Conservation (phyloP, 2,113 vertebrate genomes). For the Microtus montanus region DNA sequence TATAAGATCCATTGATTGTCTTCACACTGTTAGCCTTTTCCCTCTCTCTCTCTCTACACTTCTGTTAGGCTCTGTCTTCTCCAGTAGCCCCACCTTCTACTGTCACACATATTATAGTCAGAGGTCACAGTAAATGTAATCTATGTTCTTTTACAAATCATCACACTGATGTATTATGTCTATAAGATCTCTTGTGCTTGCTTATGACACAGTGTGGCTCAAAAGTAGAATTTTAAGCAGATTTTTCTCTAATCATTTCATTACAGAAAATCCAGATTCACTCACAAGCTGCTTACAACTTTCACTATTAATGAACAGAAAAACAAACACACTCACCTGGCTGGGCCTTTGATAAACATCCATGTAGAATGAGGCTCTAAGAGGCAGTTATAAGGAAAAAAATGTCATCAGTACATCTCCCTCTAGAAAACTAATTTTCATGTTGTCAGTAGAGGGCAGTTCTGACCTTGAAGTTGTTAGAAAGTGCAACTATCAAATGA, state of each 20-base stretch:
- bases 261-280: background rate
- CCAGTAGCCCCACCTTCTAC: too few relatives aligned
- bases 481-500: background rate
- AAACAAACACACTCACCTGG: background rate
- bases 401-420: too few relatives aligned
- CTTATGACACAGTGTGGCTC: background rate
- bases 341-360: background rate
- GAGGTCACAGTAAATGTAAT: background rate
- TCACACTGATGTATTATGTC: background rate
- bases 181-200: background rate
- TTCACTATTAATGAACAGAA: background rate
- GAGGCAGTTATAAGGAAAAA: too few relatives aligned
- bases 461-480: background rate
- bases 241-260: background rate
- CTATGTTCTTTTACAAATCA: background rate
- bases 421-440: background rate
- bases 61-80: rapidly evolving
- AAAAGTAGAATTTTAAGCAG: background rate
- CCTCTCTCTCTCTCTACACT: too few relatives aligned
- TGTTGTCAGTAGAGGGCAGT: background rate
- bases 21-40: too few relatives aligned
- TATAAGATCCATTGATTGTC: too few relatives aligned
- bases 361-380: too few relatives aligned
- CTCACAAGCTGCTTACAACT: background rate
- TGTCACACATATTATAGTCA: too few relatives aligned